Base-by-base conservation (phyloP, 2,888 invertebrate genomes). In the Chirona hameri region DNA sequence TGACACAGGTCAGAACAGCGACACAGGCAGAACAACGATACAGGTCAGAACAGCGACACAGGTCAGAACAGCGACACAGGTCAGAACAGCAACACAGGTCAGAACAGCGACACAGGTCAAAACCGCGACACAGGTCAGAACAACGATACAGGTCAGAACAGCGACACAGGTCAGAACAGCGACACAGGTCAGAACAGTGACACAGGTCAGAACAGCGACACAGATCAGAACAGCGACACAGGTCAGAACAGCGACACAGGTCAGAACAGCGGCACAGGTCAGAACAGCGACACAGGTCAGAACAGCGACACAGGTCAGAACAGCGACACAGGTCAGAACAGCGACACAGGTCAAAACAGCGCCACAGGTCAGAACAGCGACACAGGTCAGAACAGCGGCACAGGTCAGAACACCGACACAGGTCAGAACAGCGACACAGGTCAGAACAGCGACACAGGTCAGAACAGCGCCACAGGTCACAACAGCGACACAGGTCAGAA, bases 271-370 rank as follows among this genome's bases (percentile, higher is more conserved):
- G n/a, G n/a, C 39, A 39, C 39, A 7, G 39, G 39, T 39, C 39
- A 39, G 3, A 65, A 65, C 65, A 65, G 27, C n/a, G 21, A 24
- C 65, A 24, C 24, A 60, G 60, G n/a, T n/a, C n/a, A n/a, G n/a
- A n/a, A 9, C 24, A 24, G 3, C 2, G 24, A 24, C 60, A 24
- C 14, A 9, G 60, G 60, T 60, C 60, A 60, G 60, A 7, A 60
- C 24, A 60, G 60, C 1, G 60, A 39, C 39, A 39, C 39, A 39
- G 39, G 39, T n/a, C 39, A 39, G 39, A 7, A 39, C 39, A n/a
- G n/a, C n/a, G n/a, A n/a, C 39, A 39, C 39, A 7, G 39, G 39
- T 39, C 39, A 39, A 21, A 57, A 85, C 79, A 86, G 81, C 18
- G 86, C 86, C 84, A 65, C 65, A 65, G 27, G 21, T 5, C 65